Evolutionary conservation across 2,888 invertebrate genomes (phyloP), one percentile per base, ranked within the genome.

Genomic region (Eurois occulta): DNA sequence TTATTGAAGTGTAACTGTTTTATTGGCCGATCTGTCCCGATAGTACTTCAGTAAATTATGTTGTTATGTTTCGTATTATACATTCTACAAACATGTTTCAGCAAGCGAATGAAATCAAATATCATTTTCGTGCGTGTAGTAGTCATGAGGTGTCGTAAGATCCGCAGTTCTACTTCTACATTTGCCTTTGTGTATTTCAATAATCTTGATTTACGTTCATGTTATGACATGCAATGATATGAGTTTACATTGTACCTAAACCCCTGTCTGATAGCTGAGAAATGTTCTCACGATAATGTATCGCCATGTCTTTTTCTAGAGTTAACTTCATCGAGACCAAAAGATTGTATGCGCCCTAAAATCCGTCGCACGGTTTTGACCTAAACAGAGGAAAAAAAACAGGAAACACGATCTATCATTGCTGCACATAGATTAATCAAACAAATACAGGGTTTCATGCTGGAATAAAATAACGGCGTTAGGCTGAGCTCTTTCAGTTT

Each of bases 1-100:
- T 69, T 70, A 74, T 73, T 78, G 73, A 72, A 38, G 72, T 83
- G 66, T 64, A 24, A 64, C 78, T 52, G 66, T 86, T 83, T 86
- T 46, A 86, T 77, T 83, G 83, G 52, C 5, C 28, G 72, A 86
- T 70, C 38, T 72, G 60, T 58, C 28, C 10, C 32, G 72, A 81
- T 72, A 70, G 43, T 60, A 52, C n/a, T 52, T 4, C 24, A 18
- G 65, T 55, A 41, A 55, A 75, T 65, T n/a, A 32, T 32, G 41
- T 8, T 38, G 71, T 68, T 70, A 65, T 69, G 55, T 35, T 55
- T 67, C 16, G 11, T 35, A 62, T 55, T 72, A 5, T 62, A 55
- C 16, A 46, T 55, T 68, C 10, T 48, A 62, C 11, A 38, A 52
- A 52, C 60, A 79, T 58, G 28, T 72, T 68, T 78, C 21, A 43